phyloP scores from a whole-genome alignment of 2,888 invertebrate genomes.

The Lydus trimaculatus region DNA sequence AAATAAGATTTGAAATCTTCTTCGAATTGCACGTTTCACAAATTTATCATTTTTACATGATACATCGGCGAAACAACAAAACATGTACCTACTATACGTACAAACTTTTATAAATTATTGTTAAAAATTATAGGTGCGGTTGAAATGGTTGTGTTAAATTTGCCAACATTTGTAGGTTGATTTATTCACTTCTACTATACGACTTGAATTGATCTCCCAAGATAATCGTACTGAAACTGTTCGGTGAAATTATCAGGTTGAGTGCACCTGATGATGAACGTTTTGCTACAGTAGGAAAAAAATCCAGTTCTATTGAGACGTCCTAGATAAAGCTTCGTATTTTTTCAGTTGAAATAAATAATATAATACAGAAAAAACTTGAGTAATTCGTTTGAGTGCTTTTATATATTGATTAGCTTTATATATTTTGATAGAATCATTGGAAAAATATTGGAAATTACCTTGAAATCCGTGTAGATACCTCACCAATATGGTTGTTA shows the following conservation, averaged over 20 bases:
- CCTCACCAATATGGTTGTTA: constrained; percentile 33
- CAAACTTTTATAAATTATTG: too few species aligned
- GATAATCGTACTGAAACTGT: constrained; percentile 11
- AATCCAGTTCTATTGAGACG: not conserved
- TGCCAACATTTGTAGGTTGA: not conserved
- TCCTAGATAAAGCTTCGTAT: not conserved
- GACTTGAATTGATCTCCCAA: not conserved
- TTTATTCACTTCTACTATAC: constrained; percentile 6
- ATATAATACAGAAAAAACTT: not conserved
- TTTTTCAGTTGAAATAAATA: not conserved
- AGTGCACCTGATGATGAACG: constrained; percentile 5
- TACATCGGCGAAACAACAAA: not conserved
- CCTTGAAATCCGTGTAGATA: constrained; percentile 45
- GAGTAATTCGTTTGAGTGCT: not conserved
- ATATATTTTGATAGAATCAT: not conserved
- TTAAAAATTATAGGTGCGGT: too few species aligned
- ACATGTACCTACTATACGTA: not conserved
- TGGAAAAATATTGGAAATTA: constrained; percentile 19
- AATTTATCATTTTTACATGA: not conserved
- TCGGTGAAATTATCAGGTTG: constrained; percentile 10
- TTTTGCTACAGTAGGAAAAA: not conserved
- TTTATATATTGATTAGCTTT: not conserved
- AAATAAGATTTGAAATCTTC: not conserved
- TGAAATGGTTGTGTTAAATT: not conserved
- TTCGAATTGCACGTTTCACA: not conserved